Evolutionary conservation across 2,113 vertebrate species (phyloP).

Genomic region (Corythaixoides concolor): DNA sequence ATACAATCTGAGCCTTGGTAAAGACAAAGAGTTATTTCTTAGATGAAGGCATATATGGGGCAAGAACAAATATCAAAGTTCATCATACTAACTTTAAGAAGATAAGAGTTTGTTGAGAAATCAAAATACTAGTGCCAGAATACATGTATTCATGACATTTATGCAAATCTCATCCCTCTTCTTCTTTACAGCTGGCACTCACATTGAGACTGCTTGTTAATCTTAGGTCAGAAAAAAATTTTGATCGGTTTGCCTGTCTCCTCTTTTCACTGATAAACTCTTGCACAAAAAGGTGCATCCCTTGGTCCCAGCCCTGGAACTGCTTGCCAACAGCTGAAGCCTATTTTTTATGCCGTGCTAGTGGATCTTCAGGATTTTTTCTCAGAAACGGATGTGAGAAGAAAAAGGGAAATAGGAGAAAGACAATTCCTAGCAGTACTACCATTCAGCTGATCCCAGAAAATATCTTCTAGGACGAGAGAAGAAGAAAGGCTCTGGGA

Average conservation of each 20-base stretch:
- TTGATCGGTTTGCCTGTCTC: not conserved
- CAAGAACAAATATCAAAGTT: not conserved
- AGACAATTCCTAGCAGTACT: not conserved
- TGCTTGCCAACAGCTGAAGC: not conserved
- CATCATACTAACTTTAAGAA: not conserved
- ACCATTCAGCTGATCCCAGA: not conserved
- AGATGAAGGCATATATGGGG: not conserved
- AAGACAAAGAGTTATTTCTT: not conserved
- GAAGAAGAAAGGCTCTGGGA: not conserved
- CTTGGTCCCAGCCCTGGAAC: not conserved
- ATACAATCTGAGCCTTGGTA: not conserved
- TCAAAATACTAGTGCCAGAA: not conserved
- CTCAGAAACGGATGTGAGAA: not conserved
- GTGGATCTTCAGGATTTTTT: not conserved
- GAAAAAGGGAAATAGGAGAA: not conserved
- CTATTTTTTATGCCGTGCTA: not conserved
- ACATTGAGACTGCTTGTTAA: rapidly evolving
- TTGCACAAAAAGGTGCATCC: not conserved
- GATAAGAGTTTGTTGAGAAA: not conserved
- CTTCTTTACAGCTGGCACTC: not conserved
- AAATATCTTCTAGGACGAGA: not conserved
- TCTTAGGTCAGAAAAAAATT: not conserved
- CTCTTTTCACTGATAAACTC: not conserved
- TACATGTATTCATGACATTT: not conserved
- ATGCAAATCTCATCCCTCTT: not conserved